Percentiles rank a stretch among this genome's conserved stretches.
Conservation (phyloP, 2,888 invertebrate species). For the Ashinkailepas kermadecensis region DNA sequence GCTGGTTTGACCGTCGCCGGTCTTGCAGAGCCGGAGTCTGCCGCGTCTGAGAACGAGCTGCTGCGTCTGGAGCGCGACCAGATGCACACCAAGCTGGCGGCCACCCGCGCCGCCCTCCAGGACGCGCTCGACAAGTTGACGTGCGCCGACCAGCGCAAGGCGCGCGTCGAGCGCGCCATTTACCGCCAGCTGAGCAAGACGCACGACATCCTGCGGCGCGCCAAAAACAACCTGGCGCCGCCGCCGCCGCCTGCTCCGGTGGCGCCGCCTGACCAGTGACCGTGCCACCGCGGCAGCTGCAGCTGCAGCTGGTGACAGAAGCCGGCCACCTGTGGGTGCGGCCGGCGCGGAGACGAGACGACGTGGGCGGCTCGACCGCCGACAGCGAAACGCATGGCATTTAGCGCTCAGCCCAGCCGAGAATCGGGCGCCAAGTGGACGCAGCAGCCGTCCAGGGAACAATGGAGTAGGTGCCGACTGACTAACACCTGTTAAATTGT, state of each 20-base stretch:
- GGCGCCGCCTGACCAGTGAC: neutral
- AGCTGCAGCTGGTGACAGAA: no score
- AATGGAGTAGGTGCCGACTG: neutral
- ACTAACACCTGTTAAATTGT: constrained; percentile 11
- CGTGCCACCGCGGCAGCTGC: no score
- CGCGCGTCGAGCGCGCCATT: constrained; percentile 73
- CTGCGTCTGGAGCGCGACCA: constrained; percentile 30
- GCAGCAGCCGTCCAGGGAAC: neutral
- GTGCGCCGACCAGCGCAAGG: constrained; percentile 68
- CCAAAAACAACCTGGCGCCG: constrained; percentile 57
- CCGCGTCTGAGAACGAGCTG: constrained; percentile 28
- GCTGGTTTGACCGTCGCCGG: no score
- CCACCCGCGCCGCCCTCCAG: constrained; percentile 52
- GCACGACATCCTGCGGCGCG: constrained; percentile 64
- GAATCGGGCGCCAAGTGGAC: neutral
- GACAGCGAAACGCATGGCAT: neutral
- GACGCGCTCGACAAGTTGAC: constrained; percentile 67
- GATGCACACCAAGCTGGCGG: constrained; percentile 29
- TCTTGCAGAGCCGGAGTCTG: constrained; percentile 30
- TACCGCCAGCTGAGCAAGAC: constrained; percentile 72
- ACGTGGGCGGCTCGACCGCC: neutral
- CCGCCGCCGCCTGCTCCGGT: neutral
- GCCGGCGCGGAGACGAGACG: neutral
- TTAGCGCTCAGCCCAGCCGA: neutral
- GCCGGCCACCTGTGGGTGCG: no score